Percentiles rank a stretch among this genome's conserved stretches.
phyloP scores from a whole-genome alignment of 1,140 invertebrate genomes.

The Drosophila nannoptera region DNA sequence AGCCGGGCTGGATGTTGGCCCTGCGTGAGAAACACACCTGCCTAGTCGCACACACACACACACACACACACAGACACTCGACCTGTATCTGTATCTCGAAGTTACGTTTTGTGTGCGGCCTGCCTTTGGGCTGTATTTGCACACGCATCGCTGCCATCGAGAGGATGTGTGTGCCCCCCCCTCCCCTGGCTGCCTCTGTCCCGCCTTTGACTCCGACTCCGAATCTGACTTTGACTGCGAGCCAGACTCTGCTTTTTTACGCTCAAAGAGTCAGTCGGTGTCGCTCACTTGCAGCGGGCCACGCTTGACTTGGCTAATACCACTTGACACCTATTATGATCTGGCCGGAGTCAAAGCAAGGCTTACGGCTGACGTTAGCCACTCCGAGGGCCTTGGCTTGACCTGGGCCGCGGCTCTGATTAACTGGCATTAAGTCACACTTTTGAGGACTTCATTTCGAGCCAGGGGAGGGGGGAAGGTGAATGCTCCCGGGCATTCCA shows the following conservation, averaged over 20 bases:
- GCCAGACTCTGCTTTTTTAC: conserved; percentile 27
- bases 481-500: too few species aligned
- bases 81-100: conserved; percentile 61
- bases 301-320: conserved; percentile 56
- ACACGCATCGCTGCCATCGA: conserved; percentile 58
- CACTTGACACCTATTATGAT: conserved; percentile 51
- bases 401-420: conserved; percentile 16
- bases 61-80: conserved; percentile 22
- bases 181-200: conserved; percentile 6
- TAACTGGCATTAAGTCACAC: conserved; percentile 12
- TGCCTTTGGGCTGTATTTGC: conserved; percentile 58
- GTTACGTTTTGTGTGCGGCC: conserved; percentile 50
- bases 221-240: conserved; percentile 9
- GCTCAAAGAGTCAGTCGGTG: conserved; percentile 26
- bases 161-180: conserved; percentile 26
- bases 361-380: conserved; percentile 8
- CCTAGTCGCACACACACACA: conserved; percentile 10
- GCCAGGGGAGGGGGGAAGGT: too few species aligned
- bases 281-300: conserved; percentile 23
- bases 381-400: conserved; percentile 18
- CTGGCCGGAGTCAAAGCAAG: conserved; percentile 7
- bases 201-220: conserved; percentile 17
- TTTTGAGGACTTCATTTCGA: background rate
- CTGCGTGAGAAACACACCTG: conserved; percentile 78
- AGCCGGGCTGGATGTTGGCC: conserved; percentile 37